phyloP scores from a whole-genome alignment of 2,113 vertebrate genomes.

The Anhinga anhinga region DNA sequence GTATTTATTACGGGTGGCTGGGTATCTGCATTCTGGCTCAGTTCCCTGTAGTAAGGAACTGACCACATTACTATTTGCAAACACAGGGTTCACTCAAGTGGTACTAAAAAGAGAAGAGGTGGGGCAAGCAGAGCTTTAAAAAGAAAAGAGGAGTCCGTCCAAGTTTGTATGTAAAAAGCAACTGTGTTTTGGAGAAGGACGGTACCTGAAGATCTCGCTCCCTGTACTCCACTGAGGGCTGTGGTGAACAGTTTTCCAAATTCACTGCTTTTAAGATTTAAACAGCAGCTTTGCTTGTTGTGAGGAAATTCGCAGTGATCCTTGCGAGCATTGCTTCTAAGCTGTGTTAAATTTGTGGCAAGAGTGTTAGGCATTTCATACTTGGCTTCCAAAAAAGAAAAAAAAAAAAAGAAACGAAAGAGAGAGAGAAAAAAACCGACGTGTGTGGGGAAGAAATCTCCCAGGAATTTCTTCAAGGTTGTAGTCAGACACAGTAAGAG shows the following conservation, averaged over 20 bases:
- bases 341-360: conserved; percentile 85
- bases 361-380: conserved; percentile 91
- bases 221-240: background rate
- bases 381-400: conserved; percentile 83
- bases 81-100: conserved; percentile 73
- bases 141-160: conserved; percentile 50
- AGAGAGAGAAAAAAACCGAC: background rate
- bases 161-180: conserved; percentile 33
- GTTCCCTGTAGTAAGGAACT: conserved; percentile 47
- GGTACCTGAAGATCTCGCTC: background rate
- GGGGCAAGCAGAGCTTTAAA: conserved; percentile 74
- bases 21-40: conserved; percentile 70
- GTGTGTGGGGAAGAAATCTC: conserved; percentile 22
- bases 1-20: conserved; percentile 55
- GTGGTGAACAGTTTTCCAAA: background rate
- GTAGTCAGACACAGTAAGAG: background rate
- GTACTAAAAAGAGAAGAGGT: conserved; percentile 72
- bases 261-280: background rate
- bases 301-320: conserved; percentile 11
- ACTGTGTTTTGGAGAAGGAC: background rate
- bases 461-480: conserved; percentile 53
- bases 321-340: conserved; percentile 42
- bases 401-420: background rate
- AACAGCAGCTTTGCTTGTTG: background rate
- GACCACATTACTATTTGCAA: conserved; percentile 71